Base-by-base conservation (phyloP, 2,888 invertebrate species). In the Halictus quadricinctus region DNA sequence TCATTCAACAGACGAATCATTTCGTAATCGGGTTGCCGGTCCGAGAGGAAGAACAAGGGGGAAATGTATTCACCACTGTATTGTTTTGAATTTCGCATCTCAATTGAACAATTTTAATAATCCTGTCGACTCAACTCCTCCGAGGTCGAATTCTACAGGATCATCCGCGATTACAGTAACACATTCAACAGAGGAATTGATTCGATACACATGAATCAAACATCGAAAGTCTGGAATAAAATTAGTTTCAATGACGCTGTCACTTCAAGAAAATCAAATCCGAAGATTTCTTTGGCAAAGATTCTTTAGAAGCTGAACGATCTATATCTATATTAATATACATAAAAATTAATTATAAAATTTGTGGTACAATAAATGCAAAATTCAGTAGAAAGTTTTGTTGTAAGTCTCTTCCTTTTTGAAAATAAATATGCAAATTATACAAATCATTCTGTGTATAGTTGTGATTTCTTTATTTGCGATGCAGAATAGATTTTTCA, bases 1-100 rank as follows among this genome's bases (percentile, higher is more conserved):
- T 60, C 72, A 64, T 48, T 80, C 73, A 70, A 69, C 36, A 36
- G 76, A 48, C 75, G 21, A 50, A 69, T 73, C 60, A 29, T 66
- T 66, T 36, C 66, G 66, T 66, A 66, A 66, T 54, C 46, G 75
- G 60, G n/a, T 72, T 43, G 18, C 21, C 36, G 21, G 36, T 48
- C 10, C 25, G 8, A 15, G 46, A 70, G 12, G 72, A 18, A 13
- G 36, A 72, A 72, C 25, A 72, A 36, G n/a, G 69, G 69, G 21
- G 41, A 41, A n/a, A 69, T 18, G 18, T 29, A 29, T 29, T 66
- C 18, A 18, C 21, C 36, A 2, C 10, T 69, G 21, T 69, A 41
- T 69, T 69, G 41, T 41, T 69, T 69, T 36, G 41, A 18, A 36
- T 66, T 66, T 36, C n/a, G 21, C 41, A 41, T 41, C 41, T 69